A percentile compares a stretch with the other conserved stretches of the same genome.
phyloP scores from a whole-genome alignment of 1,140 invertebrate genomes.

The Bombus pyrosoma region DNA sequence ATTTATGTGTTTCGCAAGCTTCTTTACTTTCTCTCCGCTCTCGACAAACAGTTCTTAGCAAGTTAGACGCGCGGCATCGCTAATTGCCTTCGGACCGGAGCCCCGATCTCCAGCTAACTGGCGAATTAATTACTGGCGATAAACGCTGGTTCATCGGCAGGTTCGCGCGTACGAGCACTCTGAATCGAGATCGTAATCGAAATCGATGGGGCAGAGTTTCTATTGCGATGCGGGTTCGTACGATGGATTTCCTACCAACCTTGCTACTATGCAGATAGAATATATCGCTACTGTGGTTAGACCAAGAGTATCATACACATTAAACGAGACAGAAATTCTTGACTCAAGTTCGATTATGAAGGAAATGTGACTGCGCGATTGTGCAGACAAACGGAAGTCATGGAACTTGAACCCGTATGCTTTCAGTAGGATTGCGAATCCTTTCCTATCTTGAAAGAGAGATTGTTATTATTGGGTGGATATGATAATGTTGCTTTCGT shows the following conservation, averaged over 20 bases:
- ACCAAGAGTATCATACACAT: not conserved
- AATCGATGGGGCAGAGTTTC: not conserved
- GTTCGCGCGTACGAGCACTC: not conserved
- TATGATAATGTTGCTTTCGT: not conserved
- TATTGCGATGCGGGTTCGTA: not conserved
- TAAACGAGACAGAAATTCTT: constrained; percentile 7
- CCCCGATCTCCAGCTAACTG: not conserved
- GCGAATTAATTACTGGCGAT: not conserved
- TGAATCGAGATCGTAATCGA: constrained; percentile 1
- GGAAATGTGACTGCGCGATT: constrained; percentile 24
- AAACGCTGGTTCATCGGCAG: not conserved
- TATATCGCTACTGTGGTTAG: constrained; percentile 2
- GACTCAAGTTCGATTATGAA: constrained; percentile 12
- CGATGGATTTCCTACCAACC: not conserved
- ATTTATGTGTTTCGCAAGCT: not conserved
- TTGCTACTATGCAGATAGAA: not conserved
- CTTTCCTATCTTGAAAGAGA: not conserved
- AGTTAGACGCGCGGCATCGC: too few species aligned
- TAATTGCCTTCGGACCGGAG: constrained; percentile 2
- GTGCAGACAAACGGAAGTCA: not conserved
- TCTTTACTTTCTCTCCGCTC: constrained; percentile 11
- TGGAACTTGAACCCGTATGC: constrained; percentile 10
- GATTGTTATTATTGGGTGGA: not conserved
- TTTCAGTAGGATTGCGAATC: not conserved
- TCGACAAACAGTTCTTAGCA: too few species aligned